phyloP scores from a whole-genome alignment of 2,113 vertebrate species.

The Sorex fumeus region DNA sequence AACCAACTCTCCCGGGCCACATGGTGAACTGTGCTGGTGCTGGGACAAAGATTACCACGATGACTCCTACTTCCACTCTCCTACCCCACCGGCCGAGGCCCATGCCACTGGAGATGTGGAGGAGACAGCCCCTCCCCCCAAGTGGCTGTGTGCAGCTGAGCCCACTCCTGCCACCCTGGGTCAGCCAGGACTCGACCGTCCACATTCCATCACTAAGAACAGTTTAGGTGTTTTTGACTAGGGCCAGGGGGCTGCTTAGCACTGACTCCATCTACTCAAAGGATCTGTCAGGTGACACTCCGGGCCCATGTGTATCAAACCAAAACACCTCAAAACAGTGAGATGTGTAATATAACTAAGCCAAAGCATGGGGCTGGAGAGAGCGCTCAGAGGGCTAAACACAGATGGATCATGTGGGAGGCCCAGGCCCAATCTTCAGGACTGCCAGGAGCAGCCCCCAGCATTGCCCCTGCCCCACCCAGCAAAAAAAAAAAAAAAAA shows the following conservation, averaged over 20 bases:
- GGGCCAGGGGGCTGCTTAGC: too few species aligned
- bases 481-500: too few species aligned
- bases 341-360: too few species aligned
- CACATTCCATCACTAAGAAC: not conserved
- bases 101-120: not conserved
- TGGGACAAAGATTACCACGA: not conserved
- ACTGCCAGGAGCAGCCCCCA: too few species aligned
- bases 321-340: not conserved
- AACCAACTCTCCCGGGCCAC: slow-evolving; percentile 1
- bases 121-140: not conserved
- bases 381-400: too few species aligned
- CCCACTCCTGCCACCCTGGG: not conserved
- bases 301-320: slow-evolving; percentile 28
- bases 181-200: not conserved
- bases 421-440: too few species aligned
- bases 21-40: not conserved
- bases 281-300: not conserved
- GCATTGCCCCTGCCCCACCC: too few species aligned
- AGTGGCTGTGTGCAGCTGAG: not conserved
- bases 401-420: too few species aligned
- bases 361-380: too few species aligned
- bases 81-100: not conserved
- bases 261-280: slow-evolving; percentile 2
- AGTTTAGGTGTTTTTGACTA: not conserved
- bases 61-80: not conserved